These are phyloP conservation scores for Anthoscopus minutus DNA, from an alignment of 2,113 vertebrate genomes.

Conservation along the genomic window DNA sequence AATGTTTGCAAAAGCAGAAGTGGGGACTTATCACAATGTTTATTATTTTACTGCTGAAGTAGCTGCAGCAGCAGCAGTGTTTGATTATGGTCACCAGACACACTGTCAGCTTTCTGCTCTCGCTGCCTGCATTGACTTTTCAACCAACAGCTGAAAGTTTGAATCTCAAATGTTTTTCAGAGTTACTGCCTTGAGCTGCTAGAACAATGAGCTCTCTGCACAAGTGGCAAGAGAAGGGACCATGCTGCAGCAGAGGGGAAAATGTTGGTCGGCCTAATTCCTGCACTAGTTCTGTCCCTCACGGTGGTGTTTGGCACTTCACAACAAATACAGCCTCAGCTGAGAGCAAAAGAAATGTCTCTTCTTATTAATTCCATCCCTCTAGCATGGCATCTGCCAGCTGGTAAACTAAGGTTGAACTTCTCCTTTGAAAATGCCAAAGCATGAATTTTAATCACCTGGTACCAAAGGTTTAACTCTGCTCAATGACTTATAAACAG, in stretches of 20 bases:
- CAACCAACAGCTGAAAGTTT: not conserved
- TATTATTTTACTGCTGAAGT: not conserved
- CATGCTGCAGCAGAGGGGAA: accelerated
- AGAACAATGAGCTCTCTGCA: not conserved
- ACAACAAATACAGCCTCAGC: not conserved
- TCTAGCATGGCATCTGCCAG: not conserved
- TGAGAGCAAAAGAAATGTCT: not conserved
- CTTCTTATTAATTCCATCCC: not conserved
- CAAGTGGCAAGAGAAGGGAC: not conserved
- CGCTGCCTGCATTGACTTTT: not conserved
- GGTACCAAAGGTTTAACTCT: not conserved
- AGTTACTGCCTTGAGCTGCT: not conserved
- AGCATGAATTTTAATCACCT: not conserved
- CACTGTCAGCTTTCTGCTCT: not conserved
- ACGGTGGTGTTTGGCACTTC: not conserved
- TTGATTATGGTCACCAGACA: not conserved
- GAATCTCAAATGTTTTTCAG: not conserved
- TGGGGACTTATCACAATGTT: accelerated
- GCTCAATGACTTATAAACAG: not conserved
- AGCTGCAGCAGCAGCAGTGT: not conserved
- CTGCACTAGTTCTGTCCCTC: not conserved
- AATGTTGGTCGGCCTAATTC: not conserved
- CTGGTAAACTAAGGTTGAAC: not conserved
- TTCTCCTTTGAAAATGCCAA: not conserved
- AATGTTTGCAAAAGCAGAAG: not conserved